A percentile compares a stretch with the other conserved stretches of the same genome.
phyloP scores from a whole-genome alignment of 2,113 vertebrate genomes.

The Pitta sordida region DNA sequence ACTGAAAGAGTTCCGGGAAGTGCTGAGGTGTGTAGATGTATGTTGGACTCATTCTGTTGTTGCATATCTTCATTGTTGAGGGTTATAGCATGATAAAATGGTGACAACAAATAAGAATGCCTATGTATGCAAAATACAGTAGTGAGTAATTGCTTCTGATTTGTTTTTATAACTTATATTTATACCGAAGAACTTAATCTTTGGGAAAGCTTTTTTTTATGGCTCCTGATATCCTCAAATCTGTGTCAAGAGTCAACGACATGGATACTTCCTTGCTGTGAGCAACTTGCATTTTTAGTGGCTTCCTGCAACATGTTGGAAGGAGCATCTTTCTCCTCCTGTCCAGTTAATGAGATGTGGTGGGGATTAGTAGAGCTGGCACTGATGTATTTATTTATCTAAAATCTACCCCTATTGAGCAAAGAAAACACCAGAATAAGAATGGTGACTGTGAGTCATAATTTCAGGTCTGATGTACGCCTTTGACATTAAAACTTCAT shows the following conservation, averaged over 20 bases:
- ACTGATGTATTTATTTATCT: not conserved
- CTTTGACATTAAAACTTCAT: not conserved
- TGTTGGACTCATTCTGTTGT: not conserved
- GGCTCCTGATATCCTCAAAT: not conserved
- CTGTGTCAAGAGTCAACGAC: not conserved
- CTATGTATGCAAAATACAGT: not conserved
- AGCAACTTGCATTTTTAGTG: not conserved
- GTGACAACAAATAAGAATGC: not conserved
- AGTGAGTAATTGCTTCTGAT: not conserved
- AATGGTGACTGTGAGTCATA: not conserved
- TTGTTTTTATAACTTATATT: not conserved
- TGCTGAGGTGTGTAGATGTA: conserved; percentile 84
- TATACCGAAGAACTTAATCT: not conserved
- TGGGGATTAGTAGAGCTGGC: not conserved
- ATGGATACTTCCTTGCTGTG: not conserved
- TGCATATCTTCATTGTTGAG: not conserved
- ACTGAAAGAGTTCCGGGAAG: conserved; percentile 95
- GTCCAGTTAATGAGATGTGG: not conserved
- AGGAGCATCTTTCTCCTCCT: not conserved
- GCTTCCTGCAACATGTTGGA: not conserved
- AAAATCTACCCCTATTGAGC: not conserved
- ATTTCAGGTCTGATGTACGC: not conserved
- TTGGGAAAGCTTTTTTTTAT: not conserved
- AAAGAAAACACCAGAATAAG: not conserved
- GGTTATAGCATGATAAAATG: not conserved